A percentile compares a stretch with the other conserved stretches of the same genome.
Conservation (phyloP, 2,113 vertebrate genomes). For the Solea senegalensis region DNA sequence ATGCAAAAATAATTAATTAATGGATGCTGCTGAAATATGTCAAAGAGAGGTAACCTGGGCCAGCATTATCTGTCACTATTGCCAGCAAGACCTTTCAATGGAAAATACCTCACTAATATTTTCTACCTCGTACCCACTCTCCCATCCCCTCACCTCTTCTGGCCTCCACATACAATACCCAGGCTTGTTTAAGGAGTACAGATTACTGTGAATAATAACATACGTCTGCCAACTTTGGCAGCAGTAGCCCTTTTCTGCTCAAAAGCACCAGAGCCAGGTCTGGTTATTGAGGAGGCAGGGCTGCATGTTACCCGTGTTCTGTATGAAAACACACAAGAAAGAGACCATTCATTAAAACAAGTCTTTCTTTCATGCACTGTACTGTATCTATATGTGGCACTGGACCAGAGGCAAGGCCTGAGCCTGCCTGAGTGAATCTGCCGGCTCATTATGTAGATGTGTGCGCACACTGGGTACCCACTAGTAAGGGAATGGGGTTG, state of each 20-base stretch:
- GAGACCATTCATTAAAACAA: slow-evolving; percentile 70
- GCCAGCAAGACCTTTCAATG: not conserved
- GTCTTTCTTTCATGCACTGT: slow-evolving; percentile 49
- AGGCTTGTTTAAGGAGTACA: slow-evolving; percentile 33
- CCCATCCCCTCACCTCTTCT: slow-evolving; percentile 7
- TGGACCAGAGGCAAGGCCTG: slow-evolving; percentile 41
- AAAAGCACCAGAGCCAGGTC: slow-evolving; percentile 3
- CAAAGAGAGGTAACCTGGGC: not conserved
- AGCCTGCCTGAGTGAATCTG: slow-evolving; percentile 13
- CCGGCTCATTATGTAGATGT: not conserved
- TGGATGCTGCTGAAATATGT: slow-evolving; percentile 49
- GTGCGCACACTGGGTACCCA: too few species aligned
- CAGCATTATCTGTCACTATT: slow-evolving; percentile 21
- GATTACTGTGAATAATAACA: slow-evolving; percentile 37
- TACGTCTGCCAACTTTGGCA: slow-evolving; percentile 1
- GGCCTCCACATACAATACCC: slow-evolving; percentile 27
- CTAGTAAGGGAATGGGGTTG: too few species aligned
- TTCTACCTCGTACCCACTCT: not conserved
- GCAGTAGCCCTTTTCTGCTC: not conserved
- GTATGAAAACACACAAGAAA: slow-evolving; percentile 49
- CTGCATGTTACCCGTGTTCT: slow-evolving; percentile 20
- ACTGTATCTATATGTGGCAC: slow-evolving; percentile 43
- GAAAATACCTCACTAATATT: too few species aligned
- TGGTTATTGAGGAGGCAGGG: slow-evolving; percentile 24
- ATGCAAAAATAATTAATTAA: slow-evolving; percentile 47